Evolutionary conservation across 2,113 vertebrate species (phyloP).

Genomic region (Xenus cinereus): DNA sequence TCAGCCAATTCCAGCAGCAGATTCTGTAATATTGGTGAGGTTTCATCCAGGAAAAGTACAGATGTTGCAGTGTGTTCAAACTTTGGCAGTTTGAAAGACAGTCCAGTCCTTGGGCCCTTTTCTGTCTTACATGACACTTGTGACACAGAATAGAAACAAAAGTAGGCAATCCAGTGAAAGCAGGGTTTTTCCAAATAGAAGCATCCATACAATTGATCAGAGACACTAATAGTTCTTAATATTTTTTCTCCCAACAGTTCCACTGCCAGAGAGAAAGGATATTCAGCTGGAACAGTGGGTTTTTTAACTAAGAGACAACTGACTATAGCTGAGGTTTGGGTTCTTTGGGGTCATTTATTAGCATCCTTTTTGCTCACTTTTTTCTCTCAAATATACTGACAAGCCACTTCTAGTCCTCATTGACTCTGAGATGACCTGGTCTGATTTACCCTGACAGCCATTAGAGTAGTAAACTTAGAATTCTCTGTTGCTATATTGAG

Average conservation of each 20-base stretch:
- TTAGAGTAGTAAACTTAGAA: neutral
- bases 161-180: neutral
- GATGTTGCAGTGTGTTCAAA: neutral
- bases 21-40: neutral
- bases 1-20: conserved; percentile 2
- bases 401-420: neutral
- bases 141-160: neutral
- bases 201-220: neutral
- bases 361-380: neutral
- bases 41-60: conserved; percentile 1
- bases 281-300: neutral
- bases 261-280: neutral
- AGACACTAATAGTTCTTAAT: neutral
- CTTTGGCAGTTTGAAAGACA: neutral
- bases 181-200: neutral
- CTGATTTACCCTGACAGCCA: neutral
- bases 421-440: neutral
- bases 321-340: neutral
- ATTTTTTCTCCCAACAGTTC: neutral
- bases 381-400: neutral
- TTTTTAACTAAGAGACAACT: neutral
- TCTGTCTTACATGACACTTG: neutral
- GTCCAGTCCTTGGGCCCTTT: neutral
- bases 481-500: neutral
- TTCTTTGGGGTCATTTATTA: neutral